Evolutionary conservation across 2,797 vertebrate species (phyloP).

Genomic region (Macropus fuliginosus): DNA sequence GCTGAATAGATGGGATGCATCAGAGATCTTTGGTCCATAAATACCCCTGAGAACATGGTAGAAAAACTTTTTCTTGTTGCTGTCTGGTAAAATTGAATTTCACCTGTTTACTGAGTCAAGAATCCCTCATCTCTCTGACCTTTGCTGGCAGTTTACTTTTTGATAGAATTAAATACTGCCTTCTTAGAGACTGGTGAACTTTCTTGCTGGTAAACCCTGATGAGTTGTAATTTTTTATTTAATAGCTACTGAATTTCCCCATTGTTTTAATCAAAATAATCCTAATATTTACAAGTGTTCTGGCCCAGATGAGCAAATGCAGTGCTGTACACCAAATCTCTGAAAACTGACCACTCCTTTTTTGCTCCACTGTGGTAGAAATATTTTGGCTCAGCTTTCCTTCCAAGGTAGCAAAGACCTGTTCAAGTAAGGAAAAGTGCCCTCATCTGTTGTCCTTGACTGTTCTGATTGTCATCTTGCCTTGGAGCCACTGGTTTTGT

Average conservation of each 20-base stretch:
- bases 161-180: not conserved
- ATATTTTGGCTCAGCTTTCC: not conserved
- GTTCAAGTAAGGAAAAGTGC: not conserved
- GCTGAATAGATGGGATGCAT: not conserved
- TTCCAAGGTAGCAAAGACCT: not conserved
- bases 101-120: not conserved
- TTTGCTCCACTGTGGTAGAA: not conserved
- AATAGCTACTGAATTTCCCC: not conserved
- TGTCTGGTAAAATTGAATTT: not conserved
- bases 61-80: not conserved
- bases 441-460: not conserved
- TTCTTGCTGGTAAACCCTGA: not conserved
- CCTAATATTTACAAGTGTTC: not conserved
- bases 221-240: not conserved
- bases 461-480: not conserved
- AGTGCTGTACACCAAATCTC: not conserved
- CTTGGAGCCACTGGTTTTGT: not conserved
- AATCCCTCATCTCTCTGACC: not conserved
- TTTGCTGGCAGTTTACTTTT: not conserved
- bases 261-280: not conserved
- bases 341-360: not conserved
- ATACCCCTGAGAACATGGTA: not conserved
- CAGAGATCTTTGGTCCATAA: not conserved
- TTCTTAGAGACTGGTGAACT: not conserved
- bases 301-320: not conserved